These are phyloP conservation scores for Muscicapa striata DNA, from an alignment of 2,797 vertebrate species.

Conservation along the genomic window DNA sequence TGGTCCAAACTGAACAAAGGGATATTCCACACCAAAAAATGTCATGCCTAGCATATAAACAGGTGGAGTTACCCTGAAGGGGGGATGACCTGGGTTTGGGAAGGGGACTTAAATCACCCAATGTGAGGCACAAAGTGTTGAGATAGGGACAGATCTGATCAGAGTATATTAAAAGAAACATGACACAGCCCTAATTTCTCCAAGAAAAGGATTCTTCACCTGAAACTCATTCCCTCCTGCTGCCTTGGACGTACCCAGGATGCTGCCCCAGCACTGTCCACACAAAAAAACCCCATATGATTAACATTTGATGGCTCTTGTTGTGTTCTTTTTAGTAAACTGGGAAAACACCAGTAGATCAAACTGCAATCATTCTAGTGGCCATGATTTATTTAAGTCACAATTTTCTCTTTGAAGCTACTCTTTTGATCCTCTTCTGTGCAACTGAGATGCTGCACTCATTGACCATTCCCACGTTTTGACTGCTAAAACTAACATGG, in stretches of 20 bases:
- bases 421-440: constrained; percentile 25
- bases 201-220: neutral
- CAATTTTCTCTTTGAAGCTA: constrained; percentile 34
- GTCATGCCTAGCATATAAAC: neutral
- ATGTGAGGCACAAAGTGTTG: neutral
- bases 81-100: neutral
- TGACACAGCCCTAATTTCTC: neutral
- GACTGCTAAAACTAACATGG: neutral
- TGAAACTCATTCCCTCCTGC: neutral
- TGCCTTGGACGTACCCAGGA: neutral
- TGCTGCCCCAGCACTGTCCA: neutral
- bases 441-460: neutral
- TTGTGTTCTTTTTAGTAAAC: constrained; percentile 26
- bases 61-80: neutral
- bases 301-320: constrained; percentile 13
- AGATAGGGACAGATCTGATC: neutral
- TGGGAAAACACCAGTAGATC: constrained; percentile 12
- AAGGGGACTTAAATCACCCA: neutral
- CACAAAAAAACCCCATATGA: neutral
- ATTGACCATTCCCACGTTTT: neutral
- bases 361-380: neutral
- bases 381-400: constrained; percentile 41
- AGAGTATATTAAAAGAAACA: neutral
- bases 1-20: neutral
- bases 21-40: neutral